Percentiles rank a stretch among this genome's conserved stretches.
phyloP scores from a whole-genome alignment of 2,113 vertebrate species.

The Gymnogyps californianus region DNA sequence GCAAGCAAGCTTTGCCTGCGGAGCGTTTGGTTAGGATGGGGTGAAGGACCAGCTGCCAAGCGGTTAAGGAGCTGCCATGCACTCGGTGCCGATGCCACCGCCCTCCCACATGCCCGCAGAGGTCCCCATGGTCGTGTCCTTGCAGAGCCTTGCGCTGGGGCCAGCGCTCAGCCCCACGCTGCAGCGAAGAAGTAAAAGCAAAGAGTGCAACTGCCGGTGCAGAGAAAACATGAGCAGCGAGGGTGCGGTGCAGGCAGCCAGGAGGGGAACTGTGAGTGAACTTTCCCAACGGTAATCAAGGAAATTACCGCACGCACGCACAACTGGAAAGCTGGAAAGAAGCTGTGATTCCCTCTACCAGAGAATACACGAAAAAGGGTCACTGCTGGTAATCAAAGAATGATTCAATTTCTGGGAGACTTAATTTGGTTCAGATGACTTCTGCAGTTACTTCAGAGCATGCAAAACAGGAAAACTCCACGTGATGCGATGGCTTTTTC shows the following conservation, averaged over 20 bases:
- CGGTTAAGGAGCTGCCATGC: rapidly evolving
- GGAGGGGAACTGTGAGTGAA: neutral
- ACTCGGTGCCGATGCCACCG: rapidly evolving
- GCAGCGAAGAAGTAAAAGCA: neutral
- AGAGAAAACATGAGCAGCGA: neutral
- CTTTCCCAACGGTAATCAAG: neutral
- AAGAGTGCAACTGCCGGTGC: rapidly evolving
- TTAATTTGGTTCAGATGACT: slow-evolving; percentile 21
- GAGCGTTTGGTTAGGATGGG: neutral
- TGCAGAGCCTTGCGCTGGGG: neutral
- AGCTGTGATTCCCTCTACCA: neutral
- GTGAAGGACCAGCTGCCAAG: neutral
- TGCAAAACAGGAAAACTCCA: neutral
- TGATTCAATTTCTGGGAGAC: neutral
- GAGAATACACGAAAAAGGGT: neutral
- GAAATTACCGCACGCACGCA: neutral
- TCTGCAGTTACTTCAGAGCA: neutral
- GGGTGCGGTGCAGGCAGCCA: neutral
- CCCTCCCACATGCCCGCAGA: rapidly evolving
- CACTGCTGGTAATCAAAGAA: neutral
- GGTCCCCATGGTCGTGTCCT: rapidly evolving
- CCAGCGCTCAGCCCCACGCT: neutral
- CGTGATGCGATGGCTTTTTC: neutral
- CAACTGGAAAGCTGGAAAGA: neutral
- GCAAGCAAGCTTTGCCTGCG: neutral